Percentiles rank a stretch among this genome's conserved stretches.
Conservation (phyloP, 2,888 invertebrate species). For the Andrena chrysosceles region DNA sequence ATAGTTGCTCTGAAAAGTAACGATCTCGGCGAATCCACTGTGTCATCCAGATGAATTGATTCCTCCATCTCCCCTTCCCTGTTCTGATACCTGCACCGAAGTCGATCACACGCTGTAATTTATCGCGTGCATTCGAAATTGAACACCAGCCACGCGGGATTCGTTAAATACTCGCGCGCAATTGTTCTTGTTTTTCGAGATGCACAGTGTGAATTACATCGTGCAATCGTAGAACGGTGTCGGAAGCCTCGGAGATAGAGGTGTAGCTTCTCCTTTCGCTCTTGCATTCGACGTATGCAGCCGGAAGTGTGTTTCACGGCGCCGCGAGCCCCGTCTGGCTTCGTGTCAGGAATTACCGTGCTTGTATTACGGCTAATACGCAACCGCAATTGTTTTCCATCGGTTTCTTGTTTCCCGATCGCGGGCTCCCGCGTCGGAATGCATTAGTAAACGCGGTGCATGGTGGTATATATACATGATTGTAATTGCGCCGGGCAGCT, state of each 20-base stretch:
- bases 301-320: constrained; percentile 51
- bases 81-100: no score
- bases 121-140: no score
- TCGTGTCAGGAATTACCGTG: constrained; percentile 45
- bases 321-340: constrained; percentile 37
- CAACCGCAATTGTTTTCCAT: constrained; percentile 24
- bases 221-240: neutral
- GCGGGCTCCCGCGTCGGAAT: no score
- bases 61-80: no score
- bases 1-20: neutral
- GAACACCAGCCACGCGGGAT: no score
- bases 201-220: neutral
- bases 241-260: neutral
- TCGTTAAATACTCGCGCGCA: no score
- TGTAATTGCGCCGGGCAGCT: no score
- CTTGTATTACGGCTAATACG: constrained; percentile 27
- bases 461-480: no score
- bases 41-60: neutral
- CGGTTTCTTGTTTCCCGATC: constrained; percentile 12
- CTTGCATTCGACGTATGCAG: constrained; percentile 32
- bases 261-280: constrained; percentile 16
- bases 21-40: neutral
- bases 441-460: no score
- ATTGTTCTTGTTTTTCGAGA: neutral
- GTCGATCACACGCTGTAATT: no score